phyloP scores from a whole-genome alignment of 2,797 vertebrate species.

The Sebastes flavidus region DNA sequence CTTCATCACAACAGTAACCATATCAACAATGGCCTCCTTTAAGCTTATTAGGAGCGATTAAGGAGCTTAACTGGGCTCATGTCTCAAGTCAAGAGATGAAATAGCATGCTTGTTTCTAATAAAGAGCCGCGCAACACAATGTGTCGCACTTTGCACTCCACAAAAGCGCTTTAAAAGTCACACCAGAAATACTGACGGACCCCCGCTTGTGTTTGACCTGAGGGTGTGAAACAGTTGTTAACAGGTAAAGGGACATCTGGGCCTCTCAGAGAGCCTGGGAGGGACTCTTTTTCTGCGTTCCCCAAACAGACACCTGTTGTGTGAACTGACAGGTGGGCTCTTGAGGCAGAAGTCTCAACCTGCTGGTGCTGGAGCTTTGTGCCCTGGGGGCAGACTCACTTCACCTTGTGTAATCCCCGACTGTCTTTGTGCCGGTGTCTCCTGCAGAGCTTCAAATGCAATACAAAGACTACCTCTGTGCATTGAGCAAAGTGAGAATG shows the following conservation, averaged over 20 bases:
- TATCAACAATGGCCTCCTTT: constrained; percentile 72
- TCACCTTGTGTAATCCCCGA: constrained; percentile 30
- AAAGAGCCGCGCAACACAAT: background rate
- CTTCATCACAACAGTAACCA: constrained; percentile 57
- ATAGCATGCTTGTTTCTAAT: constrained; percentile 40
- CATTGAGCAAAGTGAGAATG: background rate
- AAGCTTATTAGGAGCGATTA: constrained; percentile 79
- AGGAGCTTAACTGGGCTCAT: constrained; percentile 59
- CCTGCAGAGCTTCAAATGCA: background rate
- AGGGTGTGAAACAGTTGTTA: background rate
- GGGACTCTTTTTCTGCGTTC: constrained; percentile 7
- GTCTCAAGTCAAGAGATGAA: constrained; percentile 61
- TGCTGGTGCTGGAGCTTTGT: constrained; percentile 24
- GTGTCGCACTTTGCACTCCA: background rate
- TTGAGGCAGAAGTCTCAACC: constrained; percentile 25
- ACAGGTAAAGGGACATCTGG: constrained; percentile 21
- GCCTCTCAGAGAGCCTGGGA: background rate
- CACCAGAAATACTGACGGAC: background rate
- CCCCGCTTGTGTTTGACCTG: background rate
- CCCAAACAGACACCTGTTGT: constrained; percentile 49
- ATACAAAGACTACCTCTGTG: constrained; percentile 29
- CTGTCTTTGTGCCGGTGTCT: background rate
- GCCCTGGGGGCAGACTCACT: constrained; percentile 32
- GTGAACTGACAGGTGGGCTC: constrained; percentile 48
- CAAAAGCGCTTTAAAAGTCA: constrained; percentile 3